phyloP scores from a whole-genome alignment of 1,140 invertebrate species.

The Lanistes nyassanus region DNA sequence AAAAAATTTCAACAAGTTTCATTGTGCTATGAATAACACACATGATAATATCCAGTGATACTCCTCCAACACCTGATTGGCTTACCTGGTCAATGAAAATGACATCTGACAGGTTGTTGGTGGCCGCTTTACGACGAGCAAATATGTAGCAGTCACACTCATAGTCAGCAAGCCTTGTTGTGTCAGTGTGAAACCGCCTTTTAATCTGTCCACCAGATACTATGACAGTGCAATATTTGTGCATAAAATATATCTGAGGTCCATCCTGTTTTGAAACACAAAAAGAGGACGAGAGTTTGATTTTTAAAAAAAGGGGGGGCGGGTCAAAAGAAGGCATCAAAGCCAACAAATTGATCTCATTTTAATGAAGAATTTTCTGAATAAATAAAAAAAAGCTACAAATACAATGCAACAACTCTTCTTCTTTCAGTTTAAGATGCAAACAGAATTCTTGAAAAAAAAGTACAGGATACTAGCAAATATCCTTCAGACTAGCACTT shows the following conservation, averaged over 20 bases:
- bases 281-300: background rate
- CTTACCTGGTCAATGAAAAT: conserved; percentile 49
- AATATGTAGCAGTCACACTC: conserved; percentile 40
- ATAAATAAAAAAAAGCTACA: conserved; percentile 33
- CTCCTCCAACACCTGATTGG: background rate
- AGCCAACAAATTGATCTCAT: background rate
- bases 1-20: too few relatives aligned
- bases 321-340: background rate
- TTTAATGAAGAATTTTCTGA: conserved; percentile 25
- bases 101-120: conserved; percentile 25
- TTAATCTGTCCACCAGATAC: conserved; percentile 29
- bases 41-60: background rate
- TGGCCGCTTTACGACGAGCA: conserved; percentile 9
- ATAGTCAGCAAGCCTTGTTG: conserved; percentile 25
- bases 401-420: conserved; percentile 40
- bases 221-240: conserved; percentile 40
- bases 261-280: conserved; percentile 3
- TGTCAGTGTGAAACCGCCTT: conserved; percentile 32
- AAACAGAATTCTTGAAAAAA: too few relatives aligned
- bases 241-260: conserved; percentile 35
- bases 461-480: too few relatives aligned
- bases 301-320: background rate
- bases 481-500: too few relatives aligned
- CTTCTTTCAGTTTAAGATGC: conserved; percentile 46
- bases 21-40: too few relatives aligned